Percentiles rank a stretch among this genome's conserved stretches.
Evolutionary conservation across 53 echinoderm and acorn worm species (phyloP).

Genomic region (Temnopleurus reevesii): DNA sequence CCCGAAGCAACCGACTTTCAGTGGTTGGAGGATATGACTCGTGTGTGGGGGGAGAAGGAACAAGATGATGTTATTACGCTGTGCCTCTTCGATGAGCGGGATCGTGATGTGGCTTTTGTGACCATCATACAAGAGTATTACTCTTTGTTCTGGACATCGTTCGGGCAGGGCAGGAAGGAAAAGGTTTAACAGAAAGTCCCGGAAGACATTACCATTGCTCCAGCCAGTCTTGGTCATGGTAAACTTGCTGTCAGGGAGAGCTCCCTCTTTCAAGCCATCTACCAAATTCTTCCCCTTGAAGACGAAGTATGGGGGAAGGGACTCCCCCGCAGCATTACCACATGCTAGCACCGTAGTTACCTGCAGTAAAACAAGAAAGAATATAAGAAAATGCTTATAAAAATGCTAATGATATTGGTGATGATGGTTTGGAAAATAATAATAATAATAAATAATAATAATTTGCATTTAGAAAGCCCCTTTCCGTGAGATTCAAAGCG

Average conservation of each 20-base stretch:
- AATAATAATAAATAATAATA: too few species aligned
- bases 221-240: slow-evolving; percentile 25
- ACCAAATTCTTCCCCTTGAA: slow-evolving; percentile 19
- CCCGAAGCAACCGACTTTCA: slow-evolving; percentile 46
- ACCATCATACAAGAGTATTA: slow-evolving; percentile 20
- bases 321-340: background rate
- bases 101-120: slow-evolving; percentile 17
- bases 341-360: slow-evolving; percentile 7
- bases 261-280: background rate
- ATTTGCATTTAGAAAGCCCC: too few species aligned
- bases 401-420: too few species aligned
- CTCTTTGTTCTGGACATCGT: background rate
- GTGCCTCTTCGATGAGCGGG: slow-evolving; percentile 49
- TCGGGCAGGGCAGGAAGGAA: background rate
- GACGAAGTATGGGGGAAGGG: slow-evolving; percentile 26
- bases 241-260: background rate
- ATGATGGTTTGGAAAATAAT: too few species aligned
- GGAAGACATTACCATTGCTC: slow-evolving; percentile 11
- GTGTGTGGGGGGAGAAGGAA: slow-evolving; percentile 49
- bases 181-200: background rate
- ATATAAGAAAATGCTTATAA: too few species aligned
- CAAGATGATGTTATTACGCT: background rate
- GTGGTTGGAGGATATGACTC: slow-evolving; percentile 51
- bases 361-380: too few species aligned
- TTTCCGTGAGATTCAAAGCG: too few species aligned